Conservation (phyloP, 2,797 vertebrate species). For the Melanotaenia nigrans region DNA sequence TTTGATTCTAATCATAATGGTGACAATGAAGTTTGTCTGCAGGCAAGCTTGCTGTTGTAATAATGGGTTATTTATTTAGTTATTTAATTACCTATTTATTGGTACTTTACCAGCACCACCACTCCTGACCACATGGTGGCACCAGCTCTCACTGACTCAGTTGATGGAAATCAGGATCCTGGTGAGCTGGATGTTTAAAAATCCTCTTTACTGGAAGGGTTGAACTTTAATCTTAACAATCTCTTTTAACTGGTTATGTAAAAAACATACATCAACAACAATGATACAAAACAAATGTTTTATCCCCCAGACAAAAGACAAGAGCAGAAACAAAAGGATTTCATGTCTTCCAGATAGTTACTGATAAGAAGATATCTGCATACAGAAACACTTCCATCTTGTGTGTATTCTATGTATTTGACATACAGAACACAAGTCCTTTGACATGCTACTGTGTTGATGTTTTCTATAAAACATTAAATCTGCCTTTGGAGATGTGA, state of each 20-base stretch:
- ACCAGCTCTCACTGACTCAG: constrained; percentile 29
- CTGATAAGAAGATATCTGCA: constrained; percentile 9
- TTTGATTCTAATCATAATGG: too few relatives aligned
- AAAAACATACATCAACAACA: constrained; percentile 47
- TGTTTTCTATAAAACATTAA: constrained; percentile 25
- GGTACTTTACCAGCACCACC: constrained; percentile 17
- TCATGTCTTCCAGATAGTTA: constrained; percentile 46
- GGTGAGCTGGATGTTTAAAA: constrained; percentile 47
- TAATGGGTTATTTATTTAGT: too few relatives aligned
- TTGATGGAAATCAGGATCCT: constrained; percentile 1
- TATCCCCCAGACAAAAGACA: constrained; percentile 16
- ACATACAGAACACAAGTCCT: neutral
- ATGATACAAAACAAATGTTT: constrained; percentile 44
- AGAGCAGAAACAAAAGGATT: constrained; percentile 50
- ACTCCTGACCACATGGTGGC: constrained; percentile 64
- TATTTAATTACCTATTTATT: neutral
- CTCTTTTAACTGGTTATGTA: constrained; percentile 33
- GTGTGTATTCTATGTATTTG: constrained; percentile 28
- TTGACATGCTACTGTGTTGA: neutral
- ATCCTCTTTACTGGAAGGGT: constrained; percentile 64
- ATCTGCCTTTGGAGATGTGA: neutral
- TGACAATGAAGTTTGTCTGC: neutral
- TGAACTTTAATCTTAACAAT: constrained; percentile 61
- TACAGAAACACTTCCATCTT: constrained; percentile 5
- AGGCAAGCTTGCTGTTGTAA: neutral